Evolutionary conservation across 2,797 vertebrate species (phyloP).

Genomic region (Halcyon badia): DNA sequence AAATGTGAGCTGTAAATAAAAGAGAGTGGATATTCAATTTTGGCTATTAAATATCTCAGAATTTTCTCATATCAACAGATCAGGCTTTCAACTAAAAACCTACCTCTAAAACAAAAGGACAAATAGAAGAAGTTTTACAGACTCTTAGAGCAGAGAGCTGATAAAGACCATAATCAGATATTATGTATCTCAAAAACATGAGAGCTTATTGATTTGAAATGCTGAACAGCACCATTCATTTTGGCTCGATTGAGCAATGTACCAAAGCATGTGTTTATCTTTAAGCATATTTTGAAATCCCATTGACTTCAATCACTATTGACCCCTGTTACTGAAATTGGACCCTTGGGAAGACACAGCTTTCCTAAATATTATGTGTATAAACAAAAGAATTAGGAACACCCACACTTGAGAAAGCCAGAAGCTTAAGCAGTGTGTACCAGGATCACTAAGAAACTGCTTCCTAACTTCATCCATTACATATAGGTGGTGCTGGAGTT

Average conservation of each 20-base stretch:
- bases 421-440: neutral
- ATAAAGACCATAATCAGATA: neutral
- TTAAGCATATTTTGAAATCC: conserved; percentile 59
- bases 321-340: conserved; percentile 59
- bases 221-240: conserved; percentile 25
- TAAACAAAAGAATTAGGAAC: conserved; percentile 63
- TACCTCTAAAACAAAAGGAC: neutral
- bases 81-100: conserved; percentile 19
- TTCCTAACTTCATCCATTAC: neutral
- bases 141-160: neutral
- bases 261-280: conserved; percentile 58
- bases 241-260: neutral
- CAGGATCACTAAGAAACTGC: neutral
- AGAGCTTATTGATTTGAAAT: neutral
- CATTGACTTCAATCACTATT: conserved; percentile 59
- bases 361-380: conserved; percentile 67
- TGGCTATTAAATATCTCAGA: conserved; percentile 65
- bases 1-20: conserved; percentile 78
- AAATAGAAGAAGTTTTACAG: neutral
- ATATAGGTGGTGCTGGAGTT: neutral
- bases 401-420: conserved; percentile 34
- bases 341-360: conserved; percentile 57
- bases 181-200: neutral
- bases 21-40: conserved; percentile 56
- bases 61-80: conserved; percentile 20